Percentiles rank a stretch among this genome's conserved stretches.
These are phyloP conservation scores for Penaeus monodon DNA, from an alignment of 2,888 invertebrate species.

Conservation along the genomic window DNA sequence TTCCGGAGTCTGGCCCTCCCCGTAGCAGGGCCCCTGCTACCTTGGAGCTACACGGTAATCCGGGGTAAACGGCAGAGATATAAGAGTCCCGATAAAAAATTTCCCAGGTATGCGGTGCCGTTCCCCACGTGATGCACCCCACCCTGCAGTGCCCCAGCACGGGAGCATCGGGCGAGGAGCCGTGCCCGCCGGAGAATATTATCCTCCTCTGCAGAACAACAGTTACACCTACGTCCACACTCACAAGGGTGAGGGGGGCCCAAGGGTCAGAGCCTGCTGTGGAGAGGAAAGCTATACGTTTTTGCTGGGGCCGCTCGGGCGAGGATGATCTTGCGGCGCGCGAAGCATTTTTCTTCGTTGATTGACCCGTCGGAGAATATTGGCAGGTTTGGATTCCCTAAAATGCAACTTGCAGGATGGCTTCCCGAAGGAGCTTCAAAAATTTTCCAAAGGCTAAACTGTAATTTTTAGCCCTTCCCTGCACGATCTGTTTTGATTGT, in stretches of 20 bases:
- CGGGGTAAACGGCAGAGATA: neutral
- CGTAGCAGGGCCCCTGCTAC: neutral
- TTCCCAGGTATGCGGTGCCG: conserved; percentile 16
- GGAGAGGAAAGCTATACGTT: conserved; percentile 29
- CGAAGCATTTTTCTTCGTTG: neutral
- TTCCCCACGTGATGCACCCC: conserved; percentile 34
- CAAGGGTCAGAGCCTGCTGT: neutral
- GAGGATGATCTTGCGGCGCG: neutral
- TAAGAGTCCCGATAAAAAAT: neutral
- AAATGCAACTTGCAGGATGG: conserved; percentile 30
- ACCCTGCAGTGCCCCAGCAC: conserved; percentile 18
- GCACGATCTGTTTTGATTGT: conserved; percentile 32
- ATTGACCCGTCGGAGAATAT: neutral
- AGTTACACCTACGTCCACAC: conserved; percentile 29
- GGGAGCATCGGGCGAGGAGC: neutral
- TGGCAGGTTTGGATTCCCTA: neutral
- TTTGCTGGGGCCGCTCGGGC: neutral
- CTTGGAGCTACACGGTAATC: conserved; percentile 26
- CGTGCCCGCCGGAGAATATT: conserved; percentile 31
- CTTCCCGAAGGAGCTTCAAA: conserved; percentile 26
- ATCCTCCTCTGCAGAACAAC: neutral
- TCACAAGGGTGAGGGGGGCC: neutral
- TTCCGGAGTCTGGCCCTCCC: too few species aligned
- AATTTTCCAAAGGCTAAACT: conserved; percentile 16
- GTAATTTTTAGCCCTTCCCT: conserved; percentile 41